Percentiles rank a stretch among this genome's conserved stretches.
phyloP scores from a whole-genome alignment of 2,888 invertebrate genomes.

The Lasioglossum malachurum region DNA sequence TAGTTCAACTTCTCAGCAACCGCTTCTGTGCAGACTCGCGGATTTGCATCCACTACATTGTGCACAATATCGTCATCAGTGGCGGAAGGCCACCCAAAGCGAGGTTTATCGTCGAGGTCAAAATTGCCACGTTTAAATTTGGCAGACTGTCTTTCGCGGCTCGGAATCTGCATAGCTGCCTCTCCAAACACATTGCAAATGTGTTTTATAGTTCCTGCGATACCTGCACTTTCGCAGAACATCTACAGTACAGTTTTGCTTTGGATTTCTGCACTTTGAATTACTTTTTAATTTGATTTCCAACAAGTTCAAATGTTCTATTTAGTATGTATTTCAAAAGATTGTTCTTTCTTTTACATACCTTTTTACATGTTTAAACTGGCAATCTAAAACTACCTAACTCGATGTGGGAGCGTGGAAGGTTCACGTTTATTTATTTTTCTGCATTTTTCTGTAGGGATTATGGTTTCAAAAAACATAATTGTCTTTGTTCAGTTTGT shows the following conservation, averaged over 20 bases:
- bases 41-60: slow-evolving; percentile 13
- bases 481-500: background rate
- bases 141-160: background rate
- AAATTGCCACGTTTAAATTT: slow-evolving; percentile 18
- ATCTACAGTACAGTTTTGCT: background rate
- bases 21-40: background rate
- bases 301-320: background rate
- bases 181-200: background rate
- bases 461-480: no score
- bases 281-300: background rate
- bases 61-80: slow-evolving; percentile 13
- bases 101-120: slow-evolving; percentile 16
- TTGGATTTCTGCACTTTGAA: background rate
- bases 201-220: background rate
- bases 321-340: background rate
- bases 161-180: background rate
- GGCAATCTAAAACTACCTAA: background rate
- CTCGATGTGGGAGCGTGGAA: no score
- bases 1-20: slow-evolving; percentile 1
- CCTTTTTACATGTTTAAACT: background rate
- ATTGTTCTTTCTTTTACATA: background rate
- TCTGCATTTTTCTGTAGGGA: background rate
- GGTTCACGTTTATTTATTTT: background rate
- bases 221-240: background rate
- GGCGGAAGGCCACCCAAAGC: background rate